Evolutionary conservation across 2,888 invertebrate species (phyloP).

Genomic region (Dorcus parallelipipedus): DNA sequence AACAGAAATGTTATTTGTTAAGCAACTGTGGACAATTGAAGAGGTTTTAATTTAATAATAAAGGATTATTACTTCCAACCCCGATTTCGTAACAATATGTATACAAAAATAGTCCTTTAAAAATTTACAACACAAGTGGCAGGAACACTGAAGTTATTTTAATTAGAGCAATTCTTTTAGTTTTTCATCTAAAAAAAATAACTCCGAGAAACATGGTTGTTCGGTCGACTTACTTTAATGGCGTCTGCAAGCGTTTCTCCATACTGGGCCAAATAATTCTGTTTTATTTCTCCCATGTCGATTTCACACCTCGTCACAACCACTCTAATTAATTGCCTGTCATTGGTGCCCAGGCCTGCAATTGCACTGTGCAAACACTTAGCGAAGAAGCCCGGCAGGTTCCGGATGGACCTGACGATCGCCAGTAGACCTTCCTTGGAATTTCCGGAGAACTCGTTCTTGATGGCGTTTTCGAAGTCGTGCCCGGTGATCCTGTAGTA

Average conservation of each 20-base stretch:
- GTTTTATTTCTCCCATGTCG: conserved; percentile 82
- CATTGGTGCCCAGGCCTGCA: conserved; percentile 88
- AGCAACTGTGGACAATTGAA: too few relatives aligned
- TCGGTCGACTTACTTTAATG: conserved; percentile 60
- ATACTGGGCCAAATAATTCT: conserved; percentile 70
- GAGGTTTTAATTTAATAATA: too few relatives aligned
- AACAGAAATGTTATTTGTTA: too few relatives aligned
- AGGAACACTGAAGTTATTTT: background rate
- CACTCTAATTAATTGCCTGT: conserved; percentile 79
- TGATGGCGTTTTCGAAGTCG: conserved; percentile 74
- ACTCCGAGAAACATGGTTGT: conserved; percentile 26
- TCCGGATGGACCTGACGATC: conserved; percentile 75
- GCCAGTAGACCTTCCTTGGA: conserved; percentile 75
- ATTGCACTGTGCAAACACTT: conserved; percentile 82
- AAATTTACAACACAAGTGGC: background rate
- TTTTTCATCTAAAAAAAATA: background rate
- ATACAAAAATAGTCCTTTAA: too few relatives aligned
- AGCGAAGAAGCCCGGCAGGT: conserved; percentile 81
- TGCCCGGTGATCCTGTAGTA: conserved; percentile 74
- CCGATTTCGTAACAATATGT: background rate
- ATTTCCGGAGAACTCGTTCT: conserved; percentile 83
- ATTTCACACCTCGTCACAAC: conserved; percentile 80
- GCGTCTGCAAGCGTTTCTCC: conserved; percentile 75
- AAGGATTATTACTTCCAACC: too few relatives aligned
- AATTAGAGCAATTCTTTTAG: background rate